These are phyloP conservation scores for Tenualosa thibaudeaui DNA, from an alignment of 2,797 vertebrate genomes.

Conservation along the genomic window DNA sequence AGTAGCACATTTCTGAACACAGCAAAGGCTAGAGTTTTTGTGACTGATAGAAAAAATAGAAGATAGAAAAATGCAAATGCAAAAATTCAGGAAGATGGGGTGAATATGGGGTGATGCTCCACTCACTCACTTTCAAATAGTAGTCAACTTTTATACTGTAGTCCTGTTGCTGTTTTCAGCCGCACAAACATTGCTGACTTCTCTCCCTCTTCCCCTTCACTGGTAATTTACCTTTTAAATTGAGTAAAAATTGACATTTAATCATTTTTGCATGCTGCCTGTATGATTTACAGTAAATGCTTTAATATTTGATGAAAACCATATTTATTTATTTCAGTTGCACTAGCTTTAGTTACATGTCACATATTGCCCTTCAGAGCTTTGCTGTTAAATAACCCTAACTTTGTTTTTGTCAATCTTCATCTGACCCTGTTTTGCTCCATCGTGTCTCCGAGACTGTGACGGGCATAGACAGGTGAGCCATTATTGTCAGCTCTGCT, in stretches of 20 bases:
- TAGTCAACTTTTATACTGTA: too few species aligned
- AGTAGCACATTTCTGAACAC: not conserved
- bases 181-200: not conserved
- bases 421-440: not conserved
- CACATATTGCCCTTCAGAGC: not conserved
- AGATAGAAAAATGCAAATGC: not conserved
- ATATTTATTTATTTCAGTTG: not conserved
- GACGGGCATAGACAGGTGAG: slow-evolving; percentile 10
- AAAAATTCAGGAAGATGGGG: too few species aligned
- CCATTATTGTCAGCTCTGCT: not conserved
- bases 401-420: not conserved
- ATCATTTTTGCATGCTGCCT: not conserved
- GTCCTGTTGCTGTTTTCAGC: not conserved
- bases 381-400: not conserved
- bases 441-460: not conserved
- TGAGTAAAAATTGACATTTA: not conserved
- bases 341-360: not conserved
- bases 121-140: too few species aligned
- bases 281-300: not conserved
- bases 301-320: not conserved
- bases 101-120: not conserved
- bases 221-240: not conserved
- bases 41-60: not conserved
- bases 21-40: not conserved
- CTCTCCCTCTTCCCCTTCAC: not conserved